phyloP scores from a whole-genome alignment of 2,113 vertebrate genomes.

The Antechinus flavipes region DNA sequence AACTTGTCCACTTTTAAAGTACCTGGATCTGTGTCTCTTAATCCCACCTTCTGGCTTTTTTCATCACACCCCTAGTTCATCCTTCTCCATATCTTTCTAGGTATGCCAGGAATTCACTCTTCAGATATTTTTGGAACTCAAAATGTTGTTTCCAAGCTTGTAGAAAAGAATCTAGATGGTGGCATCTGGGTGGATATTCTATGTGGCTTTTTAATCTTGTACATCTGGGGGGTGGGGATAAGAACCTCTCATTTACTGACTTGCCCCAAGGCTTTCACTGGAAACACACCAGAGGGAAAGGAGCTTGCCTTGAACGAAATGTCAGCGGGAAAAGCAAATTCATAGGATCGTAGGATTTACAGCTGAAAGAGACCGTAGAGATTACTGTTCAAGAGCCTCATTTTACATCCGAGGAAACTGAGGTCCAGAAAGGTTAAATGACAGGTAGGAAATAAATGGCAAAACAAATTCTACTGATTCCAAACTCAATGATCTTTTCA shows the following conservation, averaged over 20 bases:
- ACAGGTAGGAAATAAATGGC: neutral
- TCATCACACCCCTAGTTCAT: neutral
- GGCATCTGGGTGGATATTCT: constrained; percentile 4
- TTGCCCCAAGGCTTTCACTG: neutral
- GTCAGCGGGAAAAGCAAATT: neutral
- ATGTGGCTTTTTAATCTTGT: neutral
- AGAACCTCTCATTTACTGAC: neutral
- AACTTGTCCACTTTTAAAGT: neutral
- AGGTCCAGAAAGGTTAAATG: neutral
- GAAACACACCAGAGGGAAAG: neutral
- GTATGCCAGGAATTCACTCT: constrained; percentile 3
- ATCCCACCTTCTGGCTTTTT: constrained; percentile 9
- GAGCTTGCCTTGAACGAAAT: neutral
- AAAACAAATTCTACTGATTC: neutral
- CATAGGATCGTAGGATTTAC: neutral
- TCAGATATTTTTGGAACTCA: constrained; percentile 38
- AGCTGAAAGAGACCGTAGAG: neutral
- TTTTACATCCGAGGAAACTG: neutral
- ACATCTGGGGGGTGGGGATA: neutral
- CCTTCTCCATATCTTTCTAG: constrained; percentile 16
- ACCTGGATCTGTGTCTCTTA: constrained; percentile 11
- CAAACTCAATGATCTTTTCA: neutral
- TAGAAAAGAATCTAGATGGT: neutral
- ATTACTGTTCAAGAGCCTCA: neutral
- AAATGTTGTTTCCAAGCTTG: constrained; percentile 26